Evolutionary conservation across 2,797 vertebrate species (phyloP).

Genomic region (Denticeps clupeoides): DNA sequence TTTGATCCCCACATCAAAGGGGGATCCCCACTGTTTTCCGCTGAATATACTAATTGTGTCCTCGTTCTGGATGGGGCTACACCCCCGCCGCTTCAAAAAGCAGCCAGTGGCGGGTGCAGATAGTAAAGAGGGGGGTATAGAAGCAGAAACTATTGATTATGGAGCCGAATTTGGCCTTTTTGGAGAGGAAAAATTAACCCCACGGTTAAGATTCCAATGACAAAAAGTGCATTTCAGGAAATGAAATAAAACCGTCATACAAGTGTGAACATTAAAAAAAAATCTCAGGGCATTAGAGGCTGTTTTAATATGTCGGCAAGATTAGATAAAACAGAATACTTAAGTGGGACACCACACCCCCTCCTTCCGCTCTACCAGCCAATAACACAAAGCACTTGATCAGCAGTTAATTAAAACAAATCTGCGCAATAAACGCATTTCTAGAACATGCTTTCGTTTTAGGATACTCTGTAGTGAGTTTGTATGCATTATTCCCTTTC

Average conservation of each 20-base stretch:
- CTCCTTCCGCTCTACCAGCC: constrained; percentile 42
- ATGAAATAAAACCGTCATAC: no score
- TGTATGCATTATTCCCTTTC: no score
- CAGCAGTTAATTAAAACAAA: constrained; percentile 32
- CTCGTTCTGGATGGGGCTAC: constrained; percentile 73
- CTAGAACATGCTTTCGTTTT: constrained; percentile 13
- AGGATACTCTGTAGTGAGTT: no score
- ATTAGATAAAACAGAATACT: constrained; percentile 56
- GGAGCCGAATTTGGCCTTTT: constrained; percentile 1
- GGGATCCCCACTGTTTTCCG: constrained; percentile 86
- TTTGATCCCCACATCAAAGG: constrained; percentile 95
- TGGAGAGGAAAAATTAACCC: neutral
- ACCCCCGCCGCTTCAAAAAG: constrained; percentile 69
- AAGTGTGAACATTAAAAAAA: no score
- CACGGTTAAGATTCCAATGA: neutral
- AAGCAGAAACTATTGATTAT: constrained; percentile 48
- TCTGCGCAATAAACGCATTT: constrained; percentile 25
- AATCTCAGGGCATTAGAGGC: constrained; percentile 1
- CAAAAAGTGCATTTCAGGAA: no score
- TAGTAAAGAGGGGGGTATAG: constrained; percentile 51
- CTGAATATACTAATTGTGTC: constrained; percentile 94
- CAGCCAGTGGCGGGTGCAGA: constrained; percentile 52
- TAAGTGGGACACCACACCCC: constrained; percentile 32
- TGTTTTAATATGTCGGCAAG: constrained; percentile 34
- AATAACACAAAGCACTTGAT: constrained; percentile 36